phyloP scores from a whole-genome alignment of 2,797 vertebrate species.

The Acrossocheilus fasciatus region DNA sequence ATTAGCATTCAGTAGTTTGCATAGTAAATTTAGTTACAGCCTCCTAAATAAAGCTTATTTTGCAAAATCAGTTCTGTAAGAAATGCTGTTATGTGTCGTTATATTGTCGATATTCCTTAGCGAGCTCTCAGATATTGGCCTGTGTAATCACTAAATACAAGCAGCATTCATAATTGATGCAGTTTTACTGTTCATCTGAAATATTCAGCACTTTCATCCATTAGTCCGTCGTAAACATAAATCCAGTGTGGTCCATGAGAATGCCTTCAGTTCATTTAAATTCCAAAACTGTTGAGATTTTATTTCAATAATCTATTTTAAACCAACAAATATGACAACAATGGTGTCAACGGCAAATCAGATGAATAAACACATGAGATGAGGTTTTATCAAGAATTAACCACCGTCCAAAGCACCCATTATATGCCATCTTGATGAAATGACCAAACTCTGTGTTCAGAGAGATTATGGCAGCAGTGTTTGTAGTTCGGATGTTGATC shows the following conservation, averaged over 20 bases:
- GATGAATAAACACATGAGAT: slow-evolving; percentile 30
- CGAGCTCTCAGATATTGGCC: neutral
- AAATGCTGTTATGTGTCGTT: neutral
- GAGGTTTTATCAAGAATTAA: neutral
- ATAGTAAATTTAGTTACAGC: neutral
- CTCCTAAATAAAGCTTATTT: neutral
- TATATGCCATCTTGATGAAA: neutral
- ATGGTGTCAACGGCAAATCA: slow-evolving; percentile 2
- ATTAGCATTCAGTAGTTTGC: neutral
- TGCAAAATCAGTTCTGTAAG: neutral
- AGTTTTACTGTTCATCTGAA: slow-evolving; percentile 41
- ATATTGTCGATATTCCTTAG: neutral
- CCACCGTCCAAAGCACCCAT: neutral
- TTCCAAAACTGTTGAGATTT: neutral
- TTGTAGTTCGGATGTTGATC: neutral
- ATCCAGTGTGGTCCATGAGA: neutral
- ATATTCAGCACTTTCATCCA: slow-evolving; percentile 48
- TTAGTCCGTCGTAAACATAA: slow-evolving; percentile 32
- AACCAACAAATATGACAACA: neutral
- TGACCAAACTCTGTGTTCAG: neutral
- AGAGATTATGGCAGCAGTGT: neutral
- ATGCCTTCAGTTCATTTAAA: slow-evolving; percentile 4
- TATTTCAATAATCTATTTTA: neutral
- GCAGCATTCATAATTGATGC: slow-evolving; percentile 52
- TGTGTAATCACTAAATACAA: slow-evolving; percentile 34